phyloP scores from a whole-genome alignment of 2,797 vertebrate genomes.

The Lepilemur ruficaudatus region DNA sequence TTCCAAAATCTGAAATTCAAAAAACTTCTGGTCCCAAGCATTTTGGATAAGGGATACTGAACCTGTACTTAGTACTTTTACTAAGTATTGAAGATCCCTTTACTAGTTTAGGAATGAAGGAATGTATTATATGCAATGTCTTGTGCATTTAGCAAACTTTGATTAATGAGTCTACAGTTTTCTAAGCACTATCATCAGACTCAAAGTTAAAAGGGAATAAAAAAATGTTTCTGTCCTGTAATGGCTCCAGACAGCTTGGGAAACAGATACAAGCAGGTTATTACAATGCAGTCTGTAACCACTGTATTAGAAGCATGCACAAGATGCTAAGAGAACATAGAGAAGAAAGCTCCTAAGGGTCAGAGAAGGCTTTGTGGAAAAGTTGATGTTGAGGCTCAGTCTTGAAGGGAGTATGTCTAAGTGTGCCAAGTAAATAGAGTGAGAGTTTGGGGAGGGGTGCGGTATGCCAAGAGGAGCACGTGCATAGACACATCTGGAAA shows the following conservation, averaged over 20 bases:
- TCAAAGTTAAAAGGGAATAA: not conserved
- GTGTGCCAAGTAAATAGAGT: not conserved
- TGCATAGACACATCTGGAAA: not conserved
- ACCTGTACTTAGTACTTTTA: not conserved
- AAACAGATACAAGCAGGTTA: not conserved
- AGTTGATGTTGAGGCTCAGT: not conserved
- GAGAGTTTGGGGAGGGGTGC: not conserved
- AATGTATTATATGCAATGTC: not conserved
- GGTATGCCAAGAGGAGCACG: not conserved
- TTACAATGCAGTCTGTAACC: not conserved
- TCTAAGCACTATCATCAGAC: not conserved
- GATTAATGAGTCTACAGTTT: not conserved
- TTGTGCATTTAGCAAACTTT: not conserved
- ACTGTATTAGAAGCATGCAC: not conserved
- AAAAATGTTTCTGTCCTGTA: not conserved
- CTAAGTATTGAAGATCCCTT: not conserved
- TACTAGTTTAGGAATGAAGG: constrained; percentile 5
- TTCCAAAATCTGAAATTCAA: not conserved
- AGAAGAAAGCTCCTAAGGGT: not conserved
- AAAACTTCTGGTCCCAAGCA: not conserved
- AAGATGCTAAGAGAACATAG: not conserved
- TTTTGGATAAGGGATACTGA: not conserved
- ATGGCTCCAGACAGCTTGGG: not conserved
- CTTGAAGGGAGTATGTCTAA: not conserved
- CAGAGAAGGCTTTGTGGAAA: not conserved